phyloP scores from a whole-genome alignment of 2,113 vertebrate species.

The Sardina pilchardus region DNA sequence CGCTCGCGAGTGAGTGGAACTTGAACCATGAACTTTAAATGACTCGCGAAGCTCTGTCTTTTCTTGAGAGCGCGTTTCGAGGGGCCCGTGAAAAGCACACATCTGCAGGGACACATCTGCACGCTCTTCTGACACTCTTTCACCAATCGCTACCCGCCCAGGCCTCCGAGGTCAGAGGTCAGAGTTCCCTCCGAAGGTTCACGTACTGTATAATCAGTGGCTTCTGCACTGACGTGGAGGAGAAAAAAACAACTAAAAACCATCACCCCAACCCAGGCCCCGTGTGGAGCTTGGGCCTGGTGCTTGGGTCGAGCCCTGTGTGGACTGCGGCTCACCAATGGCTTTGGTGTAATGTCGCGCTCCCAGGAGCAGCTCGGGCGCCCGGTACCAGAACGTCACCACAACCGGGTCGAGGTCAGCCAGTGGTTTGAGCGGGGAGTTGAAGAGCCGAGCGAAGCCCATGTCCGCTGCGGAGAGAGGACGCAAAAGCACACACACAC shows the following conservation, averaged over 20 bases:
- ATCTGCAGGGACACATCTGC: not conserved
- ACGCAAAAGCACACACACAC: not conserved
- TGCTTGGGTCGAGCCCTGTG: not conserved
- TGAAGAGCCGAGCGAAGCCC: conserved; percentile 90
- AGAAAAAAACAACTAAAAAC: no score
- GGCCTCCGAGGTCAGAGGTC: not conserved
- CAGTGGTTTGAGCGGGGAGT: conserved; percentile 87
- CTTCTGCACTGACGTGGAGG: not conserved
- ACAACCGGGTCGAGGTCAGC: conserved; percentile 91
- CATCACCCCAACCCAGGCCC: not conserved
- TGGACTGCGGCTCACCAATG: conserved; percentile 81
- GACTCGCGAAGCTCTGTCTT: not conserved
- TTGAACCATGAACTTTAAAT: no score
- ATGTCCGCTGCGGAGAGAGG: conserved; percentile 79
- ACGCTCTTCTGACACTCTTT: not conserved
- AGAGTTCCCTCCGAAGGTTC: not conserved
- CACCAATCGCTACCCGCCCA: no score
- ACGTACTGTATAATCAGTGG: not conserved
- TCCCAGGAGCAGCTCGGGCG: conserved; percentile 90
- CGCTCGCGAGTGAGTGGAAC: no score
- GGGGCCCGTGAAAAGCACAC: not conserved
- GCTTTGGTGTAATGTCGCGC: conserved; percentile 98
- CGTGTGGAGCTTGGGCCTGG: not conserved
- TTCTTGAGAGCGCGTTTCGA: not conserved
- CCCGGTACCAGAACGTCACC: conserved; percentile 92